Base-by-base conservation (phyloP, 2,797 vertebrate genomes). In the Cacajao melanocephalus region DNA sequence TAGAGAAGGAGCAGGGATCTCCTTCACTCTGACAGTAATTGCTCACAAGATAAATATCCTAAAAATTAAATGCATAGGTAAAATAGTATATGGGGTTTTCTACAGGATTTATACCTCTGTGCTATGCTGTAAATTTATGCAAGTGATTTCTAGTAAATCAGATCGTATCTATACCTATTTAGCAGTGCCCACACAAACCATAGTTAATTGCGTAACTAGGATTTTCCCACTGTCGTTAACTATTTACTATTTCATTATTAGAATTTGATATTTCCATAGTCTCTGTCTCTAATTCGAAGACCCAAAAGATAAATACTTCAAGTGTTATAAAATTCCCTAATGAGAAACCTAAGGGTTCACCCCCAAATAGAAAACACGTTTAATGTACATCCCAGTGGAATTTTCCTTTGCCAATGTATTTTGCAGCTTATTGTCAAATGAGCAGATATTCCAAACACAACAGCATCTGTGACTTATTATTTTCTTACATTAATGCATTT, bases 171-270 rank as follows among this genome's bases (percentile, higher is more conserved):
- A 79, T 57, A 87, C 93, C 95, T 88, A 92, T 93, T 97, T 96
- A 96, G 88, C 28, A 41, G 22, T 52, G 55, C 12, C 67, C 4
- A 28, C 8, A 93, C 81, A 88, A 98, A 97, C 76, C 97, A 52
- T 91, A 90, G 79, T 91, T 97, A 96, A 95, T 55, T 90, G 52
- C 55, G 39, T 12, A 93, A 82, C 96, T 96, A 73, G 87, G 79
- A 28, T 96, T 98, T 98, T 90, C 52, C 76, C 84, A 97, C 87
- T 94, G 96, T 96, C 86, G 79, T 97, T 94, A 97, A 95, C 95
- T 95, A 39, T 58, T 96, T 97, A 93, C 28, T 58, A 93, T 97
- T 97, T 97, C 80, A 89, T 93, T 72, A 89, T 24, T 50, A 82
- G 75, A 90, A 67, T 67, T n/a, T 19, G 64, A 15, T 67, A 19